Evolutionary conservation across 2,113 vertebrate genomes (phyloP), one percentile per base, ranked within the genome.

Genomic region (Colius striatus): DNA sequence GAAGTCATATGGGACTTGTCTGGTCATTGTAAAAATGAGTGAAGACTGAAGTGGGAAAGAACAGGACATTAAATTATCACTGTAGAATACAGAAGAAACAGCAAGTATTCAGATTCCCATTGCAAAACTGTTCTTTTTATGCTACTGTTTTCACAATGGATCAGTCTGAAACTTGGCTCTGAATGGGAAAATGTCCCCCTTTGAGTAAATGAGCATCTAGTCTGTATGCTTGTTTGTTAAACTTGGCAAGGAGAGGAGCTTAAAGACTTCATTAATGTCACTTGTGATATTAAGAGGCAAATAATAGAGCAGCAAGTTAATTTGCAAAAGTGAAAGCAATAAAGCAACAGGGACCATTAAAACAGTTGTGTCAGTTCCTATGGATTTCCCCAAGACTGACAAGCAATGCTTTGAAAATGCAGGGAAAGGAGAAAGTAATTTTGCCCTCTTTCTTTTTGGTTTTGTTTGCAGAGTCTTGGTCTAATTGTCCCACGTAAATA

Each of bases 231-330:
- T 90, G 48, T 88, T 93, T 94, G 68, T 67, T 88, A 81, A 96
- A 86, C 50, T 73, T 78, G 51, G 79, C 2, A 1, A 75, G 27
- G 25, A 79, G n/a, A 45, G 45, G 50, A 93, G 53, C 23, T 72
- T 78, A 74, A 83, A 93, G 16, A 32, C 61, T 90, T 92, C 90
- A 94, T 94, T 95, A 95, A 86, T 41, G 65, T 72, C 65, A 78
- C 38, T 81, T 86, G 53, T 65, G 82, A 78, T 89, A 92, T 65
- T 92, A 77, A 90, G 61, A 89, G 68, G 48, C 30, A 93, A 95
- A 90, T 84, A 93, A 92, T 63, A 92, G 82, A 93, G 17, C 45
- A 90, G 45, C 48, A 87, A 92, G 78, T 86, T 72, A 90, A 26
- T 72, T 77, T 81, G 65, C 23, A 63, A 30, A 74, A 78, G 57